These are phyloP conservation scores for Drusus annulatus DNA, from an alignment of 1,140 invertebrate species.

Conservation along the genomic window DNA sequence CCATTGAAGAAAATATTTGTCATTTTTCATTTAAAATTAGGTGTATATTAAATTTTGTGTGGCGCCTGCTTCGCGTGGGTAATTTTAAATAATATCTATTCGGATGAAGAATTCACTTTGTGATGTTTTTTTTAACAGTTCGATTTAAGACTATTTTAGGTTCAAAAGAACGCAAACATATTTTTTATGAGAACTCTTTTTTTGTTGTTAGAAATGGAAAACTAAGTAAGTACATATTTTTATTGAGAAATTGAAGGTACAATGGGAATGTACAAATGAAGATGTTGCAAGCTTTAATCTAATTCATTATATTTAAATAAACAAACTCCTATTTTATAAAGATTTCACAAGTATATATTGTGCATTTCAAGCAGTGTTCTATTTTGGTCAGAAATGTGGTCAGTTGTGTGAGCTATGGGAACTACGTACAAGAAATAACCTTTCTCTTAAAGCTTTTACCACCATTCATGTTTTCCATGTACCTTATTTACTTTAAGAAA, in stretches of 20 bases:
- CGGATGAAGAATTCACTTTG: no score
- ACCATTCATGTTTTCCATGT: constrained; percentile 46
- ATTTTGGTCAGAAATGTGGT: constrained; percentile 47
- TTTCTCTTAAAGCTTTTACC: constrained; percentile 58
- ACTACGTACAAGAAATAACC: constrained; percentile 44
- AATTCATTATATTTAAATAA: not conserved
- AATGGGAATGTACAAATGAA: not conserved
- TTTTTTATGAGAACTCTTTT: no score
- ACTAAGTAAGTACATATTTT: no score
- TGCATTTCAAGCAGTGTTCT: constrained; percentile 48
- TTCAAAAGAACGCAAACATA: no score
- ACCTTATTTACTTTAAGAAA: constrained; percentile 13
- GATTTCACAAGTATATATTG: constrained; percentile 1
- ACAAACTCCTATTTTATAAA: not conserved
- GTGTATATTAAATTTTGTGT: no score
- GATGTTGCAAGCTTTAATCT: constrained; percentile 10
- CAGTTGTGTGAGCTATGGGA: constrained; percentile 38
- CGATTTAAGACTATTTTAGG: no score
- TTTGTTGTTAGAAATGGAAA: no score
- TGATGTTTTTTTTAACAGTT: no score
- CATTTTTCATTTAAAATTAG: no score
- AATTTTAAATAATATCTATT: no score
- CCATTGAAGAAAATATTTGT: no score
- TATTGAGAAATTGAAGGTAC: not conserved
- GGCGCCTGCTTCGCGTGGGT: no score